Percentiles rank a stretch among this genome's conserved stretches.
Evolutionary conservation across 2,113 vertebrate genomes (phyloP).

Genomic region (Alethe castanea): DNA sequence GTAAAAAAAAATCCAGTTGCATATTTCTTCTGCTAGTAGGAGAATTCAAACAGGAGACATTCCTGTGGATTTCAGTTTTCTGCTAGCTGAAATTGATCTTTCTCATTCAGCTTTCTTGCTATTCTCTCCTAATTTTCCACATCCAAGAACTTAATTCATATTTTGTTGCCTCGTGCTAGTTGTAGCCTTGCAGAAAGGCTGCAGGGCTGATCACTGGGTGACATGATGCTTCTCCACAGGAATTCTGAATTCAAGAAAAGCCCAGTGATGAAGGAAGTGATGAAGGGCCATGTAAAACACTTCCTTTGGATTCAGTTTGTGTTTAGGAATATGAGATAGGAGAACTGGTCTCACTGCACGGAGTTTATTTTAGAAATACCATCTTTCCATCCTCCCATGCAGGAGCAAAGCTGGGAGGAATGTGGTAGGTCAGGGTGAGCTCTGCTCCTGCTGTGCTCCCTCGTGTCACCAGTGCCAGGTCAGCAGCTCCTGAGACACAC

Average conservation of each 20-base stretch:
- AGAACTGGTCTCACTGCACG: background rate
- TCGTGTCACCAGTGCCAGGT: fast-evolving
- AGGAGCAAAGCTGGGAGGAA: background rate
- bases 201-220: background rate
- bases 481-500: background rate
- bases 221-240: background rate
- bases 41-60: background rate
- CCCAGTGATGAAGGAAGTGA: background rate
- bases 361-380: background rate
- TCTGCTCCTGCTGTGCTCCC: background rate
- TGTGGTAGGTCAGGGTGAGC: fast-evolving
- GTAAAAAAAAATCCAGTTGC: background rate
- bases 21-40: background rate
- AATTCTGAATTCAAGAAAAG: background rate
- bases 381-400: background rate
- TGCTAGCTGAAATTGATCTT: background rate
- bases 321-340: background rate
- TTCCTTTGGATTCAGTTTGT: background rate
- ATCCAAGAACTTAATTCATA: background rate
- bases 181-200: background rate
- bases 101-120: background rate
- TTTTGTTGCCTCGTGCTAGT: background rate
- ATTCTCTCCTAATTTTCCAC: background rate
- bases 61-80: background rate
- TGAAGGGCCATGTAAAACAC: background rate